Evolutionary conservation across 2,888 invertebrate species (phyloP).

Genomic region (Drosophila ustulata): DNA sequence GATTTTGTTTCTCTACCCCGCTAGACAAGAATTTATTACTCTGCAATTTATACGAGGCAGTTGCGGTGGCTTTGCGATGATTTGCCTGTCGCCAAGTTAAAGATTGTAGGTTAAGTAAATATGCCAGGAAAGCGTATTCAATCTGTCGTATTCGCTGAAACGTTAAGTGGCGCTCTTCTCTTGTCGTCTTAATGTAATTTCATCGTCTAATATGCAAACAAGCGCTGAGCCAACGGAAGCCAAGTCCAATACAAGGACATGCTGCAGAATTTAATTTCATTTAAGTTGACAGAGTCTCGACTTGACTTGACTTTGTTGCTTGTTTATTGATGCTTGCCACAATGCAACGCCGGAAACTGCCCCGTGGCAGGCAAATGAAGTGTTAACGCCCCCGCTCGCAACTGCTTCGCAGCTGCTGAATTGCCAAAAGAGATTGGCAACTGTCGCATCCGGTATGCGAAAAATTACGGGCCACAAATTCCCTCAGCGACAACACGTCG

Average conservation of each 20-base stretch:
- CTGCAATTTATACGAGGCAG: background rate
- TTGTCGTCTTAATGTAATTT: constrained; percentile 49
- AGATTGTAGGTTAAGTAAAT: background rate
- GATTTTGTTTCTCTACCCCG: constrained; percentile 1
- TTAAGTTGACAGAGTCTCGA: constrained; percentile 28
- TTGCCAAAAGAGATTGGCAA: constrained; percentile 48
- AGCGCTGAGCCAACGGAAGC: constrained; percentile 3
- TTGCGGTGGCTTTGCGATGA: background rate
- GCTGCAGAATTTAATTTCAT: constrained; percentile 59
- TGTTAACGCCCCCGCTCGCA: constrained; percentile 42
- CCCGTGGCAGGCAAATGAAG: constrained; percentile 54
- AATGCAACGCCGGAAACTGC: constrained; percentile 30
- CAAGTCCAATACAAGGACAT: constrained; percentile 18
- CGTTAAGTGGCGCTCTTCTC: background rate
- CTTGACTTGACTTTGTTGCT: constrained; percentile 22
- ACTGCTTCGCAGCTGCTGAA: constrained; percentile 11
- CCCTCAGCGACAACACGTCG: background rate
- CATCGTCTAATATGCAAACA: constrained; percentile 36
- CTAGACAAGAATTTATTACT: background rate
- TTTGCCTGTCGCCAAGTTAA: background rate
- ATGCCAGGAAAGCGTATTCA: constrained; percentile 3
- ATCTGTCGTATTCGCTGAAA: background rate
- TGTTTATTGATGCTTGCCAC: constrained; percentile 53
- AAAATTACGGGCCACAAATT: constrained; percentile 26
- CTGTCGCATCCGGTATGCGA: constrained; percentile 58